Conservation (phyloP, 2,888 invertebrate species). For the Aphodius granarius region DNA sequence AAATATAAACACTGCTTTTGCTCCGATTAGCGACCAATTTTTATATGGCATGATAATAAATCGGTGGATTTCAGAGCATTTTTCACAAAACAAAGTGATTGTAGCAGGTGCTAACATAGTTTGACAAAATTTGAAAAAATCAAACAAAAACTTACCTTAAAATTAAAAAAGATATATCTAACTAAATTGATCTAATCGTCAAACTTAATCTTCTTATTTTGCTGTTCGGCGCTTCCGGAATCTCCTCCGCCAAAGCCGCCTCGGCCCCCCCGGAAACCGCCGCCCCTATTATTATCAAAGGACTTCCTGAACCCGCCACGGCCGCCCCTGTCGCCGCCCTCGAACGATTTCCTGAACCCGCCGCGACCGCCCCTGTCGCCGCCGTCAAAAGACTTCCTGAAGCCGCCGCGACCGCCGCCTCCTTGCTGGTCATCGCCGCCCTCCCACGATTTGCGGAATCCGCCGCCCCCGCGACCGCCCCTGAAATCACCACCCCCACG, state of each 20-base stretch:
- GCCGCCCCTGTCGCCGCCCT: constrained; percentile 33
- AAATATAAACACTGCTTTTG: neutral
- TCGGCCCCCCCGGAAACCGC: constrained; percentile 41
- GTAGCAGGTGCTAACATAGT: neutral
- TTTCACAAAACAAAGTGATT: too few species aligned
- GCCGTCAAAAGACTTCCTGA: constrained; percentile 39
- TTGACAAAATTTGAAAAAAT: constrained; percentile 3
- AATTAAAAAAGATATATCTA: constrained; percentile 16
- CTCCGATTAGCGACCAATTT: neutral
- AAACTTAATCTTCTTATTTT: constrained; percentile 78
- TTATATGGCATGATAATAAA: neutral
- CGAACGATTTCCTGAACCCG: constrained; percentile 29
- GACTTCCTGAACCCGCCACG: constrained; percentile 43
- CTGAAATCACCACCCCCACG: constrained; percentile 46
- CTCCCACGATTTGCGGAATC: constrained; percentile 34
- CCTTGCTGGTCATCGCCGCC: constrained; percentile 50
- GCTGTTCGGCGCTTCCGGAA: constrained; percentile 47
- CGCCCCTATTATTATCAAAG: constrained; percentile 42
- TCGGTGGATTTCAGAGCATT: neutral
- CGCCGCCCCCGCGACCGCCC: constrained; percentile 35
- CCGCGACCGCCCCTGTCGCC: constrained; percentile 48
- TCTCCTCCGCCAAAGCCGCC: constrained; percentile 45
- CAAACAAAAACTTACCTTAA: neutral
- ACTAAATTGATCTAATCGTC: constrained; percentile 50
- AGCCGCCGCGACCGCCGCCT: constrained; percentile 37